These are phyloP conservation scores for Leptodactylus fuscus DNA, from an alignment of 2,113 vertebrate genomes.

Conservation along the genomic window DNA sequence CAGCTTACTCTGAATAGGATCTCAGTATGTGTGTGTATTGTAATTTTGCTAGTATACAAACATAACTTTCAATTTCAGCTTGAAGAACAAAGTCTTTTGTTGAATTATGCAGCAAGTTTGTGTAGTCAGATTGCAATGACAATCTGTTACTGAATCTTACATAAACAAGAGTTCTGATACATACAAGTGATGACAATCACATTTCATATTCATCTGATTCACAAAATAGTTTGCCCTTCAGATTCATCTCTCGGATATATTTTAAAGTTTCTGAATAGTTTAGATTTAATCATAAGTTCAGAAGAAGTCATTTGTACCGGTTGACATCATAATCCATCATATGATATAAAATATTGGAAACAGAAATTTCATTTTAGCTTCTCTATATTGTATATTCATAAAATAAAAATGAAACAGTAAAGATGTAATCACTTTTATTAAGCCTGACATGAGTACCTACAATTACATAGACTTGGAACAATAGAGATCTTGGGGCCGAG, in stretches of 20 bases:
- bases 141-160: slow-evolving; percentile 18
- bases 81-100: too few relatives aligned
- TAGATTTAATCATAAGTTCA: neutral
- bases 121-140: slow-evolving; percentile 19
- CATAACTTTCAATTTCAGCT: neutral
- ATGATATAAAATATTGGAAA: neutral
- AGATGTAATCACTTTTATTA: neutral
- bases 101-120: slow-evolving; percentile 20
- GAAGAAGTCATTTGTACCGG: neutral
- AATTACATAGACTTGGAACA: neutral
- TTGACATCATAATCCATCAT: slow-evolving; percentile 1
- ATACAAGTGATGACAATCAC: slow-evolving; percentile 7
- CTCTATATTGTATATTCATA: neutral
- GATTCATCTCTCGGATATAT: neutral
- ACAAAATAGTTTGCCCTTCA: slow-evolving; percentile 31
- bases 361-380: neutral
- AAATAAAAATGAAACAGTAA: neutral
- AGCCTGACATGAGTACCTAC: neutral
- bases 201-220: neutral
- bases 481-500: neutral
- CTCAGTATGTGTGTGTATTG: neutral
- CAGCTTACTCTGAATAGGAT: neutral
- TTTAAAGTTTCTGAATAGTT: neutral
- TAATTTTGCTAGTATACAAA: neutral
- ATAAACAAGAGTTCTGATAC: slow-evolving; percentile 24